A percentile compares a stretch with the other conserved stretches of the same genome.
Evolutionary conservation across 1,140 invertebrate genomes (phyloP).

Genomic region (Brachionus angularis): DNA sequence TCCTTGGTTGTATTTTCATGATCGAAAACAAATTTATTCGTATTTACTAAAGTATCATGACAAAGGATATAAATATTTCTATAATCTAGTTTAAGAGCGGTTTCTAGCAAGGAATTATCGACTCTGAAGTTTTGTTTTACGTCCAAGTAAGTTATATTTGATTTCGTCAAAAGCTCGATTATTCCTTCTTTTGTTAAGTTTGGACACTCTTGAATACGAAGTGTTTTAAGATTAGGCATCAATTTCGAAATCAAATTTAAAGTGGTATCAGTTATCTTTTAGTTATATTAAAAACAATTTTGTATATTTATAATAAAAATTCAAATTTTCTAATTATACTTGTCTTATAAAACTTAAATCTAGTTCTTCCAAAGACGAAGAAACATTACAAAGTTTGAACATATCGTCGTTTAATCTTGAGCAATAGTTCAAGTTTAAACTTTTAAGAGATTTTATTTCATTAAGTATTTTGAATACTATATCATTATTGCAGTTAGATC

Average conservation of each 20-base stretch:
- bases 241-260: too few species aligned
- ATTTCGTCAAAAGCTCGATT: neutral
- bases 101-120: slow-evolving; percentile 12
- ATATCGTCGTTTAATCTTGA: neutral
- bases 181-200: neutral
- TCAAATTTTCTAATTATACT: neutral
- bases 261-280: too few species aligned
- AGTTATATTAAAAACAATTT: neutral
- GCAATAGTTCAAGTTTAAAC: neutral
- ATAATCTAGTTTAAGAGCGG: neutral
- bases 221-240: neutral
- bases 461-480: neutral
- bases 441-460: neutral
- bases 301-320: neutral
- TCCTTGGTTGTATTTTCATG: neutral
- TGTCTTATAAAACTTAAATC: slow-evolving; percentile 26
- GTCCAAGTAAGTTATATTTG: neutral
- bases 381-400: neutral
- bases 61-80: slow-evolving; percentile 18
- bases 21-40: slow-evolving; percentile 34
- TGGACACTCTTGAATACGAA: neutral
- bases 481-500: neutral
- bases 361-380: slow-evolving; percentile 18
- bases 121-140: neutral
- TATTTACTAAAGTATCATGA: slow-evolving; percentile 21